These are phyloP conservation scores for Cyanoderma ruficeps DNA, from an alignment of 2,113 vertebrate species.

Conservation along the genomic window DNA sequence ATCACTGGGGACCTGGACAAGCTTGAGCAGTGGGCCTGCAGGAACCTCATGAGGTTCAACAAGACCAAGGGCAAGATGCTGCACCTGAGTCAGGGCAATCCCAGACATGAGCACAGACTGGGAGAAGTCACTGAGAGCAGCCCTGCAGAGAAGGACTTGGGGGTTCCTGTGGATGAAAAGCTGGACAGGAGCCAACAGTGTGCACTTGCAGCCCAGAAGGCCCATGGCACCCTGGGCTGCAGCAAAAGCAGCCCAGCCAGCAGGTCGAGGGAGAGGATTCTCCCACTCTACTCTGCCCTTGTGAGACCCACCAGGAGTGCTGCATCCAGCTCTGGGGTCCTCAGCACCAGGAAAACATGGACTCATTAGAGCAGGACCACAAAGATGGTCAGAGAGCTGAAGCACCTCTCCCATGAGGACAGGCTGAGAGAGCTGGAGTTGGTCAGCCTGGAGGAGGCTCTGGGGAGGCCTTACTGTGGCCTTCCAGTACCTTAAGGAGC, in stretches of 20 bases:
- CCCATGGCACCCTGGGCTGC: not conserved
- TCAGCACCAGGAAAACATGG: not conserved
- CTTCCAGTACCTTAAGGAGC: not conserved
- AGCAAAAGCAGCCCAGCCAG: not conserved
- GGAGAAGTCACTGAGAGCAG: not conserved
- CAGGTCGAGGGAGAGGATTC: not conserved
- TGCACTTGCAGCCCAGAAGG: fast-evolving
- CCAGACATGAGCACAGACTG: not conserved
- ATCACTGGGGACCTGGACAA: not conserved
- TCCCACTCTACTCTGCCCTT: not conserved
- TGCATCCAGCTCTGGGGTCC: not conserved
- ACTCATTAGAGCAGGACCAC: not conserved
- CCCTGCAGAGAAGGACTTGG: not conserved
- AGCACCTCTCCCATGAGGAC: not conserved
- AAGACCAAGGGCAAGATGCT: not conserved
- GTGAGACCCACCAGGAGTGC: not conserved
- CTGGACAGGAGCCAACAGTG: not conserved
- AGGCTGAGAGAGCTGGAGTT: not conserved
- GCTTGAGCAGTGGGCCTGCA: not conserved
- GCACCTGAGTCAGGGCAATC: too few relatives aligned
- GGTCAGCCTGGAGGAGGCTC: not conserved
- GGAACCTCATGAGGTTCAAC: not conserved
- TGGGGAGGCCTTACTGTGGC: not conserved
- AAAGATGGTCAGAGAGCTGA: not conserved
- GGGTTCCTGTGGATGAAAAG: not conserved